Percentiles rank a stretch among this genome's conserved stretches.
These are phyloP conservation scores for Ciona savignyi DNA, from an alignment of 23 tunicate species.

Conservation along the genomic window DNA sequence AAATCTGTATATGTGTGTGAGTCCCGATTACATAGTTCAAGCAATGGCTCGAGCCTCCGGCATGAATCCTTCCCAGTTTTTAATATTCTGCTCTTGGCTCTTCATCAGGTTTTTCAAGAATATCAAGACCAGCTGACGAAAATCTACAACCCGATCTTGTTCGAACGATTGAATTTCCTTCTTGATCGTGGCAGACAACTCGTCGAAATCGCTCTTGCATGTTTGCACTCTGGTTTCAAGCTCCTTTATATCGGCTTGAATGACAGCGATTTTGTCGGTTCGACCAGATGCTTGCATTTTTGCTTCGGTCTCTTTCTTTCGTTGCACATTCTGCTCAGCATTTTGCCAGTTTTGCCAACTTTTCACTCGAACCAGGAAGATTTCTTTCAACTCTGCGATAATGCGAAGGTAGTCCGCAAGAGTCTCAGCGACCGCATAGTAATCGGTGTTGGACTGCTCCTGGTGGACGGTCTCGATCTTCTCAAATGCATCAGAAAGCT, in stretches of 20 bases:
- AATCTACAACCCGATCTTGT: conserved; percentile 52
- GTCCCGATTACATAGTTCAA: conserved; percentile 13
- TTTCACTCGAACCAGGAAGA: conserved; percentile 71
- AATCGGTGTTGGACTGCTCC: conserved; percentile 84
- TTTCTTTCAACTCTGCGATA: conserved; percentile 72
- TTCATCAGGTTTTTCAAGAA: conserved; percentile 76
- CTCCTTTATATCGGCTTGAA: conserved; percentile 73
- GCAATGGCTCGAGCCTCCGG: conserved; percentile 97
- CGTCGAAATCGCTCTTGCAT: conserved; percentile 77
- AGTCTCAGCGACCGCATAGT: conserved; percentile 51
- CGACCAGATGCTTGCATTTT: conserved; percentile 72
- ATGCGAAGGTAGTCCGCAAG: conserved; percentile 69
- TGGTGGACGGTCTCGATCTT: conserved; percentile 82
- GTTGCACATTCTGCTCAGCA: conserved; percentile 51
- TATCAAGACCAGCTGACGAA: conserved; percentile 47
- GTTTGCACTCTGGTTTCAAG: conserved; percentile 46
- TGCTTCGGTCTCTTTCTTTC: conserved; percentile 65
- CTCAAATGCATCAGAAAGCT: conserved; percentile 87
- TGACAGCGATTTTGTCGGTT: conserved; percentile 58
- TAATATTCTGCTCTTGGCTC: conserved; percentile 74
- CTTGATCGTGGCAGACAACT: conserved; percentile 73
- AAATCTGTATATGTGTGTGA: too few relatives aligned
- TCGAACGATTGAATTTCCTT: conserved; percentile 72
- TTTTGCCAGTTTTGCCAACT: conserved; percentile 90
- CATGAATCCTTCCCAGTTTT: conserved; percentile 87